A percentile compares a stretch with the other conserved stretches of the same genome.
These are phyloP conservation scores for Gobius niger DNA, from an alignment of 2,113 vertebrate species.

Conservation along the genomic window DNA sequence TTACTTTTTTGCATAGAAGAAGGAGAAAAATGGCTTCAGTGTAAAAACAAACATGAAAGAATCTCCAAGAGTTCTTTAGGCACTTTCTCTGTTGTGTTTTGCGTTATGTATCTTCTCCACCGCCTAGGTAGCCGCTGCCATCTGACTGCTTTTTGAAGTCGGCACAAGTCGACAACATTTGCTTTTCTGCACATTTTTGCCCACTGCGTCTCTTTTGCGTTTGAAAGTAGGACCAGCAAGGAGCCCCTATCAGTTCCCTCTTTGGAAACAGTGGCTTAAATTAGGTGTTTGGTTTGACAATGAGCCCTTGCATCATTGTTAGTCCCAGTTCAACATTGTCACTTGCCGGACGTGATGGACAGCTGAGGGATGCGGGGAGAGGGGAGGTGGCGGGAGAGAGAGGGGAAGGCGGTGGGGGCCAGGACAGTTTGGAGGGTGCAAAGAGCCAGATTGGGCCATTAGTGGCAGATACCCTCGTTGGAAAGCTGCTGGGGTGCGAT, in stretches of 20 bases:
- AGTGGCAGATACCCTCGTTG: slow-evolving; percentile 52
- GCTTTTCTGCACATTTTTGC: slow-evolving; percentile 63
- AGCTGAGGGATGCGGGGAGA: slow-evolving; percentile 23
- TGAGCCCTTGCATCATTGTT: slow-evolving; percentile 32
- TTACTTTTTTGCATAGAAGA: slow-evolving; percentile 60
- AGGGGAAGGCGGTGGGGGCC: background rate
- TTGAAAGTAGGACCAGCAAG: slow-evolving; percentile 65
- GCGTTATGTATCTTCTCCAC: slow-evolving; percentile 56
- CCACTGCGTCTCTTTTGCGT: slow-evolving; percentile 57
- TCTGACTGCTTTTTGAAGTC: slow-evolving; percentile 69
- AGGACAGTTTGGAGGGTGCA: slow-evolving; percentile 22
- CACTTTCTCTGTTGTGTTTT: slow-evolving; percentile 59
- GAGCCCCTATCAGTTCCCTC: slow-evolving; percentile 52
- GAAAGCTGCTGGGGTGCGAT: slow-evolving; percentile 65
- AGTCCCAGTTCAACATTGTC: slow-evolving; percentile 37
- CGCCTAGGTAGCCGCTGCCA: slow-evolving; percentile 59
- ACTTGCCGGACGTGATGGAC: slow-evolving; percentile 43
- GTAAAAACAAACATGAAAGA: slow-evolving; percentile 69
- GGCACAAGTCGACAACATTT: slow-evolving; percentile 66
- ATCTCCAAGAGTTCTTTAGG: slow-evolving; percentile 62
- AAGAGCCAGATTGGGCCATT: slow-evolving; percentile 50
- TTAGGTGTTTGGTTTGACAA: slow-evolving; percentile 50
- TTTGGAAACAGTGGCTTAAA: slow-evolving; percentile 57
- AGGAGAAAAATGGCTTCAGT: slow-evolving; percentile 53
- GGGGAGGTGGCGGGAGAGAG: background rate